A percentile compares a stretch with the other conserved stretches of the same genome.
Evolutionary conservation across 2,113 vertebrate genomes (phyloP).

Genomic region (Capricornis sumatraensis): DNA sequence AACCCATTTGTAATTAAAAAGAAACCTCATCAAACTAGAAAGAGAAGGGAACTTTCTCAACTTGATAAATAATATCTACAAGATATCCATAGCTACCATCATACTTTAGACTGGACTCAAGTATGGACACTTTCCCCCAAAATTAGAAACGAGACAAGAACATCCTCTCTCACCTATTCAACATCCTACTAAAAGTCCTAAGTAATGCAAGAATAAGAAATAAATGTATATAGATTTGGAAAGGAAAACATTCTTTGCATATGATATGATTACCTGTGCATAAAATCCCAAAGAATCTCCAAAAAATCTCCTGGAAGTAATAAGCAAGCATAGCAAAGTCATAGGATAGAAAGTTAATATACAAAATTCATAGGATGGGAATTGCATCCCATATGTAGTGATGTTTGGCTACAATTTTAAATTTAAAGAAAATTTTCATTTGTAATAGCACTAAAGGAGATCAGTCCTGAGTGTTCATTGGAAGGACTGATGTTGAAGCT

Average conservation of each 20-base stretch:
- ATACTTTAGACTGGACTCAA: not conserved
- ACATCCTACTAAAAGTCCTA: not conserved
- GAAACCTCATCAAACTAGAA: not conserved
- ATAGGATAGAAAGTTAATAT: not conserved
- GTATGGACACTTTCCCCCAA: not conserved
- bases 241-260: not conserved
- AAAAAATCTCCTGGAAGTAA: not conserved
- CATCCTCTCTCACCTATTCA: not conserved
- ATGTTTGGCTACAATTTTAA: not conserved
- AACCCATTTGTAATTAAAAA: not conserved
- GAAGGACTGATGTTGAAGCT: not conserved
- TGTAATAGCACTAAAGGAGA: not conserved
- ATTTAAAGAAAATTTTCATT: conserved; percentile 5
- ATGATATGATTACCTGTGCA: not conserved
- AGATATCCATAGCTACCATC: not conserved
- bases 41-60: not conserved
- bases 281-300: not conserved
- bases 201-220: not conserved
- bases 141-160: not conserved
- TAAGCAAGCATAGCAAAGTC: not conserved
- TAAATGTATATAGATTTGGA: not conserved
- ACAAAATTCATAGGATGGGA: not conserved
- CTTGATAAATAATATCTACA: not conserved
- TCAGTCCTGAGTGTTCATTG: not conserved
- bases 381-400: not conserved